These are phyloP conservation scores for Gnatocerus cornutus DNA, from an alignment of 2,888 invertebrate species.

Conservation along the genomic window DNA sequence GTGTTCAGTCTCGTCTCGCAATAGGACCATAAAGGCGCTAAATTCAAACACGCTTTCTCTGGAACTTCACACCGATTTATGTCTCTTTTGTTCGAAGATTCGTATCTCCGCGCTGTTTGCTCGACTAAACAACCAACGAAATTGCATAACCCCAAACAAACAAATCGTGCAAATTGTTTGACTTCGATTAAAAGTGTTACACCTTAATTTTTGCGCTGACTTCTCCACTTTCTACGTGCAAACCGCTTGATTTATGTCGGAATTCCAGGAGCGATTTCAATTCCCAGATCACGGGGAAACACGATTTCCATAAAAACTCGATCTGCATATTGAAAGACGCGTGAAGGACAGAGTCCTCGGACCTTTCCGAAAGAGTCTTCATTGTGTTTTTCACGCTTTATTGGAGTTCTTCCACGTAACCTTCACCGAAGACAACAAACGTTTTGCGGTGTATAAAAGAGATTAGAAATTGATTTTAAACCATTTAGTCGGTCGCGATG, in stretches of 20 bases:
- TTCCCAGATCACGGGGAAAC: constrained; percentile 22
- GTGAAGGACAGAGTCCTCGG: constrained; percentile 8
- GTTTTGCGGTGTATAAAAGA: constrained; percentile 33
- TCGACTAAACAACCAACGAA: background rate
- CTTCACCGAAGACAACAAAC: constrained; percentile 37
- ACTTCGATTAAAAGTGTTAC: constrained; percentile 16
- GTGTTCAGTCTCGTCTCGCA: too few species aligned
- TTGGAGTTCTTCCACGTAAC: constrained; percentile 39
- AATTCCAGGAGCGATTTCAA: constrained; percentile 11
- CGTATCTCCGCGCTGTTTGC: too few species aligned
- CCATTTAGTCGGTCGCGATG: constrained; percentile 37
- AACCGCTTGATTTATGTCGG: background rate
- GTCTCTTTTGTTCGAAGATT: too few species aligned
- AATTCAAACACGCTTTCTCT: too few species aligned
- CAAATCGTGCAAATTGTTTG: constrained; percentile 1
- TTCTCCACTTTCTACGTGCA: constrained; percentile 3
- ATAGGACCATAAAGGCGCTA: too few species aligned
- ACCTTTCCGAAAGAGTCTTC: background rate
- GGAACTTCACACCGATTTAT: too few species aligned
- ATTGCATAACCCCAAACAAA: constrained; percentile 9
- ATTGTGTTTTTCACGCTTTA: constrained; percentile 25
- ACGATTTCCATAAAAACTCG: constrained; percentile 23
- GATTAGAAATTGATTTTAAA: constrained; percentile 43
- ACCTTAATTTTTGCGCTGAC: constrained; percentile 15
- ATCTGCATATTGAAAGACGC: background rate